These are phyloP conservation scores for Byasa hedistus DNA, from an alignment of 2,888 invertebrate species.

Conservation along the genomic window DNA sequence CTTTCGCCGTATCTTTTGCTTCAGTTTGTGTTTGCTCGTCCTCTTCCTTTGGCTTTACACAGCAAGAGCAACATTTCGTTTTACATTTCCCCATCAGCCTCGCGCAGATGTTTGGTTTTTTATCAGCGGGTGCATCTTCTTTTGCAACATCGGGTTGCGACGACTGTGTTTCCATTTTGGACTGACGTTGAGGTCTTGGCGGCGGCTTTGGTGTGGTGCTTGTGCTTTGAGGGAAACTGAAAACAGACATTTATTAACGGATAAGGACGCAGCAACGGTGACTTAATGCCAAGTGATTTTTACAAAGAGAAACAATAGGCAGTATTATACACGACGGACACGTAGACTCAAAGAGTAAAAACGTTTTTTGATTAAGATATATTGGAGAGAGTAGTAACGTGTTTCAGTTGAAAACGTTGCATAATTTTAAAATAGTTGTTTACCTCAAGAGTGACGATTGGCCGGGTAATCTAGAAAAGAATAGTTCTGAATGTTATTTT, in stretches of 20 bases:
- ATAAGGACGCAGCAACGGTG: no score
- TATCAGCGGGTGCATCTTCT: conserved; percentile 37
- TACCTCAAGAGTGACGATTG: conserved; percentile 58
- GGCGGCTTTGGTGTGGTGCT: conserved; percentile 73
- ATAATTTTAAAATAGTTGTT: conserved; percentile 27
- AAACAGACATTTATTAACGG: neutral
- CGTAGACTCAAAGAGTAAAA: no score
- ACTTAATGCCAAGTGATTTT: no score
- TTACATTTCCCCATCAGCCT: conserved; percentile 68
- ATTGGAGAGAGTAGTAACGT: no score
- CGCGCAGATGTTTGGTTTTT: conserved; percentile 62
- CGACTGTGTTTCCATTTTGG: conserved; percentile 44
- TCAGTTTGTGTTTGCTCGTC: conserved; percentile 37
- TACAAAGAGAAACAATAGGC: no score
- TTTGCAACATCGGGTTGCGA: conserved; percentile 35
- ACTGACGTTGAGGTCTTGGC: conserved; percentile 54
- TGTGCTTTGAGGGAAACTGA: conserved; percentile 73
- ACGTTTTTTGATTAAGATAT: no score
- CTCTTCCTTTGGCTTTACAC: conserved; percentile 55
- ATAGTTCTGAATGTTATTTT: conserved; percentile 1
- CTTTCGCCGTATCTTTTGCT: conserved; percentile 34
- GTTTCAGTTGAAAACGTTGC: no score
- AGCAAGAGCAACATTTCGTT: conserved; percentile 73
- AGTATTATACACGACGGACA: no score
- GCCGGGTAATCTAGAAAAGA: conserved; percentile 56